Percentiles rank a stretch among this genome's conserved stretches.
phyloP scores from a whole-genome alignment of 2,113 vertebrate species.

The Pangasianodon hypophthalmus region DNA sequence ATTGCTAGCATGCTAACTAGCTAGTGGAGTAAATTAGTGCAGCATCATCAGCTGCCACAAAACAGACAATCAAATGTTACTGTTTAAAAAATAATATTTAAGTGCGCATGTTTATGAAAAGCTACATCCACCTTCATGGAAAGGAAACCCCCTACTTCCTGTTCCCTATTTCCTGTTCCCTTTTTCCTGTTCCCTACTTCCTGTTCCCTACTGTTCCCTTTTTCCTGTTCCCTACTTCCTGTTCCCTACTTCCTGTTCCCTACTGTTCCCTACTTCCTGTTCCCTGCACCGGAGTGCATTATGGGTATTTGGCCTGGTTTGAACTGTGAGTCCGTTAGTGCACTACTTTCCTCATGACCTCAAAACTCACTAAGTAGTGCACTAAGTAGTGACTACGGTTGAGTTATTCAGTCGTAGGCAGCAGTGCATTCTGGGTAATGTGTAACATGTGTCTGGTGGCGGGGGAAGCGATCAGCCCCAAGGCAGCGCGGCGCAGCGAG shows the following conservation, averaged over 20 bases:
- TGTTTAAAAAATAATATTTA: not conserved
- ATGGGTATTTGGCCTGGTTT: not conserved
- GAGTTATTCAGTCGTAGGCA: not conserved
- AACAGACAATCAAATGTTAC: not conserved
- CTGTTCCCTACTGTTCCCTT: too few relatives aligned
- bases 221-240: too few relatives aligned
- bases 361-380: not conserved
- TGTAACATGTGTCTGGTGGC: too few relatives aligned
- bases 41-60: not conserved
- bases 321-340: not conserved
- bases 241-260: too few relatives aligned
- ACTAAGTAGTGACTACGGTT: not conserved
- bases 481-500: too few relatives aligned
- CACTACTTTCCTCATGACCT: not conserved
- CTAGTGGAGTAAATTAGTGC: not conserved
- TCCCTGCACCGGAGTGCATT: not conserved
- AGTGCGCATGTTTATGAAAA: not conserved
- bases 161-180: too few relatives aligned
- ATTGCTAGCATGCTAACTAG: not conserved
- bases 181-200: too few relatives aligned
- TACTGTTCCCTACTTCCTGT: too few relatives aligned
- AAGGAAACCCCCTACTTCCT: not conserved
- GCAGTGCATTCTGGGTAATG: constrained; percentile 9
- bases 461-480: too few relatives aligned
- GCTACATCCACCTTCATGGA: not conserved